Evolutionary conservation across 2,797 vertebrate genomes (phyloP).

Genomic region (Scolopax bukidnonensis): DNA sequence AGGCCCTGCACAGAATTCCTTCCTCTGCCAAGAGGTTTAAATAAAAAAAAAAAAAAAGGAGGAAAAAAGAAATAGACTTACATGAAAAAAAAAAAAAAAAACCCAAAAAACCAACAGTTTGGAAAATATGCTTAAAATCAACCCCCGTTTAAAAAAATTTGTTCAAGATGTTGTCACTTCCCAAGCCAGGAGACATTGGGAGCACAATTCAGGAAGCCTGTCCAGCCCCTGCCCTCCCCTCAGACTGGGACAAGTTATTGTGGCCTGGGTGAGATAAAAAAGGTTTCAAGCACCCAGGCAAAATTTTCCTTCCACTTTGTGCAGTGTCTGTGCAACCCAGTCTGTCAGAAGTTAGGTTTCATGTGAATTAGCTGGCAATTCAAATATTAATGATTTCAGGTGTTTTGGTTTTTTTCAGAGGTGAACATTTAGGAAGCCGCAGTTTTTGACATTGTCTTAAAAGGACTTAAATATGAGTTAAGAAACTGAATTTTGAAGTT

Average conservation of each 20-base stretch:
- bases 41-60: neutral
- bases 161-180: conserved; percentile 70
- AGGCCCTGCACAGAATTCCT: neutral
- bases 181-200: conserved; percentile 37
- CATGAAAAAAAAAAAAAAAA: neutral
- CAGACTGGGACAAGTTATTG: neutral
- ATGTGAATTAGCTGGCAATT: neutral
- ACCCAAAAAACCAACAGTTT: neutral
- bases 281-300: conserved; percentile 17
- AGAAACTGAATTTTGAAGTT: neutral
- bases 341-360: neutral
- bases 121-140: conserved; percentile 62
- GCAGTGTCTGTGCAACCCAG: neutral
- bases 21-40: neutral
- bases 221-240: neutral
- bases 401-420: neutral
- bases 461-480: neutral
- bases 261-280: conserved; percentile 17
- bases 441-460: neutral
- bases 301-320: conserved; percentile 3
- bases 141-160: conserved; percentile 43
- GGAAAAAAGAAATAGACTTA: neutral
- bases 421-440: neutral
- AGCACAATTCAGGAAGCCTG: conserved; percentile 38
- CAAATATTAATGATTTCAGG: neutral